phyloP scores from a whole-genome alignment of 2,113 vertebrate species.

The Bufo gargarizans region DNA sequence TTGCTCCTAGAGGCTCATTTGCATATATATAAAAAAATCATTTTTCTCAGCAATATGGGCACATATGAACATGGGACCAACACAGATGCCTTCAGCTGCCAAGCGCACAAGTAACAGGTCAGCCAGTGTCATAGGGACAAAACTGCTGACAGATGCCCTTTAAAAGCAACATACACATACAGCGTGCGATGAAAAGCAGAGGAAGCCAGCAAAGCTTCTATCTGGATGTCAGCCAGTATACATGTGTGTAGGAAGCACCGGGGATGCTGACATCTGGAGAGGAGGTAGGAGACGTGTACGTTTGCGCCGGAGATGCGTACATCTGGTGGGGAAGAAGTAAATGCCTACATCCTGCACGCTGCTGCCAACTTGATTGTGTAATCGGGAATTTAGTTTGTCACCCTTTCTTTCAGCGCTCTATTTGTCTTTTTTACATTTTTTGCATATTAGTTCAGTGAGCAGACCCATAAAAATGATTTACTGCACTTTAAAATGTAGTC shows the following conservation, averaged over 20 bases:
- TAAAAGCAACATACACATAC: not conserved
- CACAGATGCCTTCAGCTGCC: too few relatives aligned
- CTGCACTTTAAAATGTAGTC: not conserved
- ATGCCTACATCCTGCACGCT: not conserved
- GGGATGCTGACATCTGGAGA: slow-evolving; percentile 8
- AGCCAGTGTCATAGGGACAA: too few relatives aligned
- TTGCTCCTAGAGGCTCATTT: too few relatives aligned
- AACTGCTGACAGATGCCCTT: not conserved
- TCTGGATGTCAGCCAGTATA: not conserved
- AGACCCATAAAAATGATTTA: not conserved
- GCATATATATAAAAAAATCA: too few relatives aligned
- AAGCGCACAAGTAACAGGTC: too few relatives aligned
- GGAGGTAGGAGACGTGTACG: not conserved
- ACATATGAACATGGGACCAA: too few relatives aligned
- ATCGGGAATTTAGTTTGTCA: not conserved
- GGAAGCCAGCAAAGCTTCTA: not conserved
- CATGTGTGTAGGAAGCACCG: slow-evolving; percentile 10
- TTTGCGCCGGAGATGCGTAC: not conserved
- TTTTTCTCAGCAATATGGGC: too few relatives aligned
- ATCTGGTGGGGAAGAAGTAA: slow-evolving; percentile 6
- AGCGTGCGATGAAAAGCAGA: not conserved
- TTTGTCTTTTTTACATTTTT: not conserved
- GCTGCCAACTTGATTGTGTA: not conserved
- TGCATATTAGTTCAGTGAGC: not conserved
- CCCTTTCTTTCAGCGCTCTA: not conserved